These are phyloP conservation scores for Brachyrhaphis roseni DNA, from an alignment of 2,797 vertebrate genomes.

Conservation along the genomic window DNA sequence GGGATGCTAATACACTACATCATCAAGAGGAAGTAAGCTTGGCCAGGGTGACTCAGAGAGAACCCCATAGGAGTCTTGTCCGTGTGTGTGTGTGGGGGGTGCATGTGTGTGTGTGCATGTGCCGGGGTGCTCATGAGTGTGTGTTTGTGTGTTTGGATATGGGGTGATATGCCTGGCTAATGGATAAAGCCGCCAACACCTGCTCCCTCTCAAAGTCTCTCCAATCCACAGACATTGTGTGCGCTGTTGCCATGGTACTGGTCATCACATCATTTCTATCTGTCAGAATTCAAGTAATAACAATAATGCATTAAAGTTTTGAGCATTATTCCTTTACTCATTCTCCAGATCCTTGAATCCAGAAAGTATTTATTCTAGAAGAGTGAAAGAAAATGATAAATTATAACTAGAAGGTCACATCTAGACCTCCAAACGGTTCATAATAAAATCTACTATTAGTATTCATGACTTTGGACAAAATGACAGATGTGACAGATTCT, in stretches of 20 bases:
- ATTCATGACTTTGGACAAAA: not conserved
- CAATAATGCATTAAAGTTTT: slow-evolving; percentile 23
- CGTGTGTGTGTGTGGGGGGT: not conserved
- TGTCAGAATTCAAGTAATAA: slow-evolving; percentile 14
- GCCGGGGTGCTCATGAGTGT: not conserved
- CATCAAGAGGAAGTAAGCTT: slow-evolving; percentile 70
- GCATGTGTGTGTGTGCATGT: not conserved
- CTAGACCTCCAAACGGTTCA: not conserved
- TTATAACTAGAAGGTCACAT: not conserved
- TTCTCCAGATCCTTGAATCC: too few species aligned
- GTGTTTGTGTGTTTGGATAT: slow-evolving; percentile 18
- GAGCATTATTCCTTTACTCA: not conserved
- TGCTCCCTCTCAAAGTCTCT: slow-evolving; percentile 59
- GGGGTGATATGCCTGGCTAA: slow-evolving; percentile 49
- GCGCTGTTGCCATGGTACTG: slow-evolving; percentile 56
- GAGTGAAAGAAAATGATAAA: too few species aligned
- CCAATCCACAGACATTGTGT: slow-evolving; percentile 28
- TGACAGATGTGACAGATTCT: not conserved
- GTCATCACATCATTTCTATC: slow-evolving; percentile 17
- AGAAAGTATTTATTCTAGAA: not conserved
- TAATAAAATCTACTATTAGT: not conserved
- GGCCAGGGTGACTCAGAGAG: slow-evolving; percentile 59
- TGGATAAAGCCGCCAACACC: slow-evolving; percentile 67
- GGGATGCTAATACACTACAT: slow-evolving; percentile 63
- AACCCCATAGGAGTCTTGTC: slow-evolving; percentile 36